Evolutionary conservation across 2,888 invertebrate species (phyloP).

Genomic region (Metacarcinus magister): DNA sequence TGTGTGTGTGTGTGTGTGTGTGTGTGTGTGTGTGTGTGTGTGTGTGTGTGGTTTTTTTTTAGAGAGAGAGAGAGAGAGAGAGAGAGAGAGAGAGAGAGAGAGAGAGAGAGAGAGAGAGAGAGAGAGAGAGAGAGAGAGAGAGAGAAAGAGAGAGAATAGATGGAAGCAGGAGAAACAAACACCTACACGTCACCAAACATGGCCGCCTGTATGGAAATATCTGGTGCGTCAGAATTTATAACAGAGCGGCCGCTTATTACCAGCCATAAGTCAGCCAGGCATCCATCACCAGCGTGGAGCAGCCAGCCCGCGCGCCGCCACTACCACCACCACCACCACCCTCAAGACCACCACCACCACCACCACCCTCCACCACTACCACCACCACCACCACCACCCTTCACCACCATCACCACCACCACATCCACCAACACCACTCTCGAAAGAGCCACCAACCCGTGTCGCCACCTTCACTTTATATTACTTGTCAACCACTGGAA

Average conservation of each 20-base stretch:
- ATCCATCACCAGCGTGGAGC: constrained; percentile 21
- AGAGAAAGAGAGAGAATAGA: background rate
- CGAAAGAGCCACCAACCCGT: background rate
- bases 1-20: background rate
- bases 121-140: background rate
- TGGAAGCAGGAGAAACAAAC: background rate
- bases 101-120: constrained; percentile 16
- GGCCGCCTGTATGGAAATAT: constrained; percentile 39
- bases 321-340: background rate
- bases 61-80: background rate
- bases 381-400: background rate
- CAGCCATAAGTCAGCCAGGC: constrained; percentile 33
- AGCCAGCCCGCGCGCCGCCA: background rate
- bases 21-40: background rate
- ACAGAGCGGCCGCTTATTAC: constrained; percentile 34
- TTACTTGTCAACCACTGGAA: background rate
- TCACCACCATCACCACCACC: background rate
- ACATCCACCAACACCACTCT: background rate
- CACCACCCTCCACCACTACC: background rate
- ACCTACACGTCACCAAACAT: constrained; percentile 1
- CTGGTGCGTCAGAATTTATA: constrained; percentile 28
- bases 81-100: background rate
- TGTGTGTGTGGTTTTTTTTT: background rate
- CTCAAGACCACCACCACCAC: background rate
- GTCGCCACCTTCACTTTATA: background rate